Evolutionary conservation across 2,113 vertebrate genomes (phyloP).

Genomic region (Channa argus): DNA sequence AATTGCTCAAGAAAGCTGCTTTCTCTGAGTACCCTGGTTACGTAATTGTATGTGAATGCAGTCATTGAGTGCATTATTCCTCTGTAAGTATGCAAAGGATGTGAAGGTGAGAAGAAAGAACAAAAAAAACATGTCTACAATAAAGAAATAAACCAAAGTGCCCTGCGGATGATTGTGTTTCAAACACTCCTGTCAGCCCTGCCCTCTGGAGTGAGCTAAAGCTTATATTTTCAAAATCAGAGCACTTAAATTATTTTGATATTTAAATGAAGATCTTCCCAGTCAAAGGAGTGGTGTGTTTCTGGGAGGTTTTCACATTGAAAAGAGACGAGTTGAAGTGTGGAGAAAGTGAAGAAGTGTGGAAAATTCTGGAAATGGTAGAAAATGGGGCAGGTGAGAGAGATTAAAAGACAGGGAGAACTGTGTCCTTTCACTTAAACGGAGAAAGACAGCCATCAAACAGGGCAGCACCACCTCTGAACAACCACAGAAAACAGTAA

Average conservation of each 20-base stretch:
- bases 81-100: no score
- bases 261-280: no score
- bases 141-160: no score
- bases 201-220: background rate
- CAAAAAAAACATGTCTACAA: no score
- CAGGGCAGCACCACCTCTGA: constrained; percentile 35
- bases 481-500: constrained; percentile 31
- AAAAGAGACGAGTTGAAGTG: constrained; percentile 6
- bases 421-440: background rate
- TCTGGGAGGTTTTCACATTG: background rate
- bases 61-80: no score
- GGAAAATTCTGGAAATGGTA: constrained; percentile 21
- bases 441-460: constrained; percentile 11
- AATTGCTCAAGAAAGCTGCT: no score
- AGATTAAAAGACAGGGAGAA: constrained; percentile 16
- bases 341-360: background rate
- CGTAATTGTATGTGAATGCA: background rate
- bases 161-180: no score
- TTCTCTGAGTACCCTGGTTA: background rate
- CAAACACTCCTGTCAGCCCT: no score
- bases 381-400: constrained; percentile 7
- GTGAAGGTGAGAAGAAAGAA: no score
- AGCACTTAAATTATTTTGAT: background rate
- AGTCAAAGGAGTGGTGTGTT: background rate
- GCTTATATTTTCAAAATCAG: background rate